Evolutionary conservation across 1,140 invertebrate species (phyloP), one percentile per base, ranked within the genome.

Genomic region (Bombus fervidus): DNA sequence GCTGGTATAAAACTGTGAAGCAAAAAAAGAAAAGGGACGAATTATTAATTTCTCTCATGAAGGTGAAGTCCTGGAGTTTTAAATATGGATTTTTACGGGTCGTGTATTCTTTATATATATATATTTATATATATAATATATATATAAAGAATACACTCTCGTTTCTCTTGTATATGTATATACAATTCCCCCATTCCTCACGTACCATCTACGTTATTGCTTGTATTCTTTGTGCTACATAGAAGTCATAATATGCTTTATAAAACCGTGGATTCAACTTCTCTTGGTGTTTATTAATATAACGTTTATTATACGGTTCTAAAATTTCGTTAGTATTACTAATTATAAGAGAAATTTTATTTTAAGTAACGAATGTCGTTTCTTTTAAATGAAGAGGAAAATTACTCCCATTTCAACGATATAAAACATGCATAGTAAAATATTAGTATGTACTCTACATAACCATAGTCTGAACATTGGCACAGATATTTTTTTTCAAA

Each of bases 31-130:
- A 71, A 34, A 43, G 47, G 9, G 13, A 79, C 10, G 25, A 85
- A 80, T 85, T 85, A 85, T 85, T 85, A 85, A 85, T 80, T 79
- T 85, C 22, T 12, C 2, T 69, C n/a, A n/a, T 68, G 34, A 83
- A 83, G 28, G 43, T 39, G 57, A 72, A 72, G 37, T 59, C 39
- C 34, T 73, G 39, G 31, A 43, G 28, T 85, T 80, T 85, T 80
- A 85, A 85, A 80, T 85, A 85, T 73, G 68, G 77, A 85, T 85
- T 72, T 85, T 72, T 69, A 83, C 47, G 64, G 75, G 64, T 57
- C 74, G 74, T 57, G n/a, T 83, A 41, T 77, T 69, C 74, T 59
- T 83, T 59, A 77, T 37, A 77, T 57, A 76, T 47, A 18, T 68
- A 4, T 68, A 1, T 37, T 0, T 18, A 22, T 22, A 53, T 34